A percentile compares a stretch with the other conserved stretches of the same genome.
Evolutionary conservation across 2,888 invertebrate genomes (phyloP).

Genomic region (Euplagia quadripunctaria): DNA sequence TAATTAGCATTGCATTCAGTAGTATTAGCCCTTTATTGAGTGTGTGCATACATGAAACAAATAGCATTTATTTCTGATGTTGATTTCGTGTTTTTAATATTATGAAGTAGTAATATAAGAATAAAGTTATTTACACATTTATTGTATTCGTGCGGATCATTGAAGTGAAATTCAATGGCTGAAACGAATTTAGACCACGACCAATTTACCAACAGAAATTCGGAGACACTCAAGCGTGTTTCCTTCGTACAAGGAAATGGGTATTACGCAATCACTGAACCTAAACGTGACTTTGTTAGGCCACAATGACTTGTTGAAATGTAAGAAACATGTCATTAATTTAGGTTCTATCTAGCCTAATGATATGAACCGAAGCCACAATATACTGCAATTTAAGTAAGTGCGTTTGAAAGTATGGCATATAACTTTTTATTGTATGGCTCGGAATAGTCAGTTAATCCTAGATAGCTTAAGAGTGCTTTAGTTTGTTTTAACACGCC

Average conservation of each 20-base stretch:
- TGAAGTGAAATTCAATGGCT: background rate
- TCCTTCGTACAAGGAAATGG: background rate
- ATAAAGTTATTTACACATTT: no score
- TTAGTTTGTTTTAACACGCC: background rate
- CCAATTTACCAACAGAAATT: background rate
- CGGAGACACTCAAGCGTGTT: background rate
- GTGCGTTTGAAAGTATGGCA: background rate
- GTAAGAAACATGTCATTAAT: background rate
- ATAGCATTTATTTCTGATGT: no score
- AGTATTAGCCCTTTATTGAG: no score
- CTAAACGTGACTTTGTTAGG: background rate
- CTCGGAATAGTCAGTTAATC: no score
- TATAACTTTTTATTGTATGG: background rate
- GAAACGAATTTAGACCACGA: background rate
- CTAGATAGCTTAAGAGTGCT: background rate
- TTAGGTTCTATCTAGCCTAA: background rate
- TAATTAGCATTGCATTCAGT: no score
- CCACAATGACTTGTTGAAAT: background rate
- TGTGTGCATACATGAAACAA: no score
- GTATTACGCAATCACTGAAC: background rate
- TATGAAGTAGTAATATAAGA: no score
- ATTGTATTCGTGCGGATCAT: background rate
- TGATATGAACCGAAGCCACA: background rate
- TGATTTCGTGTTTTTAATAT: no score
- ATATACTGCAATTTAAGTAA: background rate